phyloP scores from a whole-genome alignment of 2,888 invertebrate species.

The Sarcophaga rosellei region DNA sequence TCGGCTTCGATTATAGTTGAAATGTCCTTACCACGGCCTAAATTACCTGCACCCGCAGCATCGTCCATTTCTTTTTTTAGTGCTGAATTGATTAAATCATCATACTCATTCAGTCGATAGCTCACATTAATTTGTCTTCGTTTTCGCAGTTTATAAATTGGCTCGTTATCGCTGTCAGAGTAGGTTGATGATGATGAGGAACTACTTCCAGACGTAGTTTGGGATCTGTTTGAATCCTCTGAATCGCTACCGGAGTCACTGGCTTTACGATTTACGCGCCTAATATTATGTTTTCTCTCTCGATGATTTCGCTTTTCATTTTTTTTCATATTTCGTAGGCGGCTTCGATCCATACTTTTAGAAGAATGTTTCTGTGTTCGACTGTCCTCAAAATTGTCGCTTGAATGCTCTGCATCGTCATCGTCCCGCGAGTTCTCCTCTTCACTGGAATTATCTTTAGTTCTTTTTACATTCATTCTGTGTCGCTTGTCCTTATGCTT shows the following conservation, averaged over 20 bases:
- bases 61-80: constrained; percentile 89
- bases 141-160: constrained; percentile 92
- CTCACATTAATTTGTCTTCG: constrained; percentile 91
- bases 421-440: constrained; percentile 54
- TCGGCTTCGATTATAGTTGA: constrained; percentile 92
- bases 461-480: constrained; percentile 41
- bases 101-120: constrained; percentile 95
- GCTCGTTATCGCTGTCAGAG: constrained; percentile 84
- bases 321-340: constrained; percentile 69
- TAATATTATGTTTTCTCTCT: constrained; percentile 73
- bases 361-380: constrained; percentile 57
- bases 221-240: constrained; percentile 70
- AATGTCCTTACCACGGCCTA: constrained; percentile 94
- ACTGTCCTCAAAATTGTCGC: constrained; percentile 69
- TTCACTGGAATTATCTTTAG: constrained; percentile 59
- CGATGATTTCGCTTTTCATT: constrained; percentile 71
- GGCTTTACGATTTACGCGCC: constrained; percentile 73
- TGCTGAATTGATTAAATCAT: constrained; percentile 96
- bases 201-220: constrained; percentile 71
- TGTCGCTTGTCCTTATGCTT: constrained; percentile 69
- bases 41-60: constrained; percentile 89
- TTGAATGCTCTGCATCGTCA: constrained; percentile 45
- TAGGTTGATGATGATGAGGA: constrained; percentile 72
- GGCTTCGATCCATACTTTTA: constrained; percentile 75
- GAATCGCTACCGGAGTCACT: constrained; percentile 72